Evolutionary conservation across 1,140 invertebrate species (phyloP).

Genomic region (Papilio aristodemus): DNA sequence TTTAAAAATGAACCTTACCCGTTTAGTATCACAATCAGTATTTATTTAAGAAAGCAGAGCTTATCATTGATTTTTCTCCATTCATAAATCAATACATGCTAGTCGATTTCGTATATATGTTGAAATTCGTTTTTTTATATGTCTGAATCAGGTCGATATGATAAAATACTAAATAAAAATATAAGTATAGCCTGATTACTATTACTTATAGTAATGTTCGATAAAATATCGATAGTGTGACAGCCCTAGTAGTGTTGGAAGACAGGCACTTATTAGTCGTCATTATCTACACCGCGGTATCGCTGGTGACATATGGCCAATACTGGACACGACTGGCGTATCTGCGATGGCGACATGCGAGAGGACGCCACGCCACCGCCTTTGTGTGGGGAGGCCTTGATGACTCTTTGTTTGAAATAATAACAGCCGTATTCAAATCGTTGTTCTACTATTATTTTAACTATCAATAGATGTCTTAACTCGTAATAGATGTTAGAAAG

Average conservation of each 20-base stretch:
- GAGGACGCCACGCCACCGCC: constrained; percentile 53
- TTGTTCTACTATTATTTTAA: background rate
- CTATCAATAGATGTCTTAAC: background rate
- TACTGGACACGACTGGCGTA: constrained; percentile 66
- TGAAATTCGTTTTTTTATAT: no score
- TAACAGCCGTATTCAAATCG: constrained; percentile 4
- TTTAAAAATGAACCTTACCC: no score
- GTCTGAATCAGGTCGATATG: no score
- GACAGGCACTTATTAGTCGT: constrained; percentile 77
- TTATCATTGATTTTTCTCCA: no score
- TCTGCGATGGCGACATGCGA: constrained; percentile 65
- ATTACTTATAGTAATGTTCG: no score
- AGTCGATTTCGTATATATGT: no score
- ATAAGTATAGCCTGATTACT: no score
- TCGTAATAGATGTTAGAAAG: background rate
- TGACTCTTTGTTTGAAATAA: constrained; percentile 57
- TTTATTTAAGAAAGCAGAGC: no score
- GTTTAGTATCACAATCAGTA: background rate
- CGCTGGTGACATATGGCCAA: constrained; percentile 74
- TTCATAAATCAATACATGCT: no score
- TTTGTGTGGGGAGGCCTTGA: constrained; percentile 60
- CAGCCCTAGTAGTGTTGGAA: constrained; percentile 61
- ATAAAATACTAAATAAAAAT: no score
- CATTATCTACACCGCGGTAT: constrained; percentile 74
- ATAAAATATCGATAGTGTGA: constrained; percentile 41